Percentiles rank a stretch among this genome's conserved stretches.
These are phyloP conservation scores for Acheta domesticus DNA, from an alignment of 2,888 invertebrate genomes.

Conservation along the genomic window DNA sequence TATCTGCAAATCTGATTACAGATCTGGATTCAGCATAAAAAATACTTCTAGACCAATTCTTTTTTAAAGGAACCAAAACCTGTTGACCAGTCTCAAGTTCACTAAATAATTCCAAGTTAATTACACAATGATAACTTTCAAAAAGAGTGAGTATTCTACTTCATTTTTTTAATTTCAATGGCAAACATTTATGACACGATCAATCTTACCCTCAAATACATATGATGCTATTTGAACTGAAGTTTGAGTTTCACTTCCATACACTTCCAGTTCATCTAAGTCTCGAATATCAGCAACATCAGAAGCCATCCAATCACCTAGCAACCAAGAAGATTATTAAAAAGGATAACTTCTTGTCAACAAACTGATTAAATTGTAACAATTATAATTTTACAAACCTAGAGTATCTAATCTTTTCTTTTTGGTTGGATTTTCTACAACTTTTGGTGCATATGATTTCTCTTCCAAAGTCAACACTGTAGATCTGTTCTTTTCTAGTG, in stretches of 20 bases:
- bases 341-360: not conserved
- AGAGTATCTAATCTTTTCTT: conserved; percentile 52
- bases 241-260: conserved; percentile 77
- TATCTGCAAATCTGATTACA: no score
- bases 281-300: conserved; percentile 80
- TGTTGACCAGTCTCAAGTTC: no score
- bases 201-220: conserved; percentile 67
- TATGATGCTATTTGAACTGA: conserved; percentile 84
- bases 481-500: conserved; percentile 70
- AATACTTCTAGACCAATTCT: no score
- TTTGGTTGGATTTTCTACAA: conserved; percentile 47
- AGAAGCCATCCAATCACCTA: conserved; percentile 72
- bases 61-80: no score
- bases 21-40: no score
- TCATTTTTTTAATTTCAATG: not conserved
- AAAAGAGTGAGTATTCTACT: no score
- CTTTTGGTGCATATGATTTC: conserved; percentile 32
- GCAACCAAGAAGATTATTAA: conserved; percentile 31
- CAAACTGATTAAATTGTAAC: not conserved
- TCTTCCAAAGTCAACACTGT: conserved; percentile 33
- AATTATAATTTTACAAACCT: conserved; percentile 45
- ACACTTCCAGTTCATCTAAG: conserved; percentile 85
- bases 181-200: not conserved
- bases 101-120: not conserved
- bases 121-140: not conserved